Evolutionary conservation across 2,797 vertebrate genomes (phyloP), one percentile per base, ranked within the genome.

Genomic region (Agapornis canus): DNA sequence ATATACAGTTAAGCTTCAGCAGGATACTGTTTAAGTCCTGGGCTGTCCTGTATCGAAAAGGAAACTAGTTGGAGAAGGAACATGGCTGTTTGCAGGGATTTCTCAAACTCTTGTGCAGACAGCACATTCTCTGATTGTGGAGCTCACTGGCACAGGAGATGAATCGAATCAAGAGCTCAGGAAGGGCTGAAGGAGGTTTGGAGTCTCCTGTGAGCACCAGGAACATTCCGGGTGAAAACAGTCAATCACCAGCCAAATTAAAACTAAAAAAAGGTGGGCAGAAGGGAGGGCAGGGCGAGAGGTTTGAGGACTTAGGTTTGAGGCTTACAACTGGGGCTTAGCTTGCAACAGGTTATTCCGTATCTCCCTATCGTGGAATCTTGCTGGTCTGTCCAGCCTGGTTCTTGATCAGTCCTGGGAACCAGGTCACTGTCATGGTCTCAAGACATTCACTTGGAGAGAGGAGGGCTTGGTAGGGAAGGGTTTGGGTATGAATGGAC

Each of bases 1-100:
- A 92, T 92, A 85, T 21, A 86, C 80, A 86, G 57, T 81, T 65
- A 87, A 39, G 18, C 72, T 90, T 84, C 80, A 92, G 29, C 32
- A 79, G 90, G 85, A 82, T 89, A 45, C 86, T 92, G 75, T 39
- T 82, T 64, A 81, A 88, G 45, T 88, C 39, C 72, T 68, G 64
- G 54, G 40, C 59, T 91, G 85, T 52, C 70, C 86, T 73, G 35
- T 52, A 8, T 63, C 48, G 56, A 88, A 82, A 90, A 82, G 73
- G 75, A 93, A 95, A 82, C 27, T 23, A 76, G 23, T 63, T 86
- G 68, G 56, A 92, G 47, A 79, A 94, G 69, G 77, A 86, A 35
- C 76, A 37, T 43, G 47, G 49, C 73, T 86, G 5, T 85, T 73
- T 65, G 40, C 32, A 68, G 63, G 51, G 51, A 31, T 84, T 91